phyloP scores from a whole-genome alignment of 2,888 invertebrate species.

The Amphiduros pacificus region DNA sequence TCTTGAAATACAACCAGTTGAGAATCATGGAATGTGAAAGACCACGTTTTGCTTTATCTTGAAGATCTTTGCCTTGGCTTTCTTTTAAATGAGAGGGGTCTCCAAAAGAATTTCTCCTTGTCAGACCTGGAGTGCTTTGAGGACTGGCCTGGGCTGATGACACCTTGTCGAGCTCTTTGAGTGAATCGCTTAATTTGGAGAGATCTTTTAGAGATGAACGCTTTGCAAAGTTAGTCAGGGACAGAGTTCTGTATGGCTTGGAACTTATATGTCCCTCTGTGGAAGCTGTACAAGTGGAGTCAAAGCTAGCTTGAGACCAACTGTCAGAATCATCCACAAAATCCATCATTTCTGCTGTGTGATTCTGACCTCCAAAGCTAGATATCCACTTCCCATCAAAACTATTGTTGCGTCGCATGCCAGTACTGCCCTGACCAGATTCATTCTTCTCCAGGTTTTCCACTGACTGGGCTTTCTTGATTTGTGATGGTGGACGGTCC shows the following conservation, averaged over 20 bases:
- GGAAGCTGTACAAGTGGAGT: not conserved
- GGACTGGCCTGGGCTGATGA: too few relatives aligned
- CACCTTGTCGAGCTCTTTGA: not conserved
- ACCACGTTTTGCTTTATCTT: not conserved
- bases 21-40: not conserved
- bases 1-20: slow-evolving; percentile 1
- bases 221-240: too few relatives aligned
- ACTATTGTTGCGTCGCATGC: too few relatives aligned
- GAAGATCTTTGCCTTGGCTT: not conserved
- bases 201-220: not conserved
- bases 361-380: too few relatives aligned
- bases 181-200: not conserved
- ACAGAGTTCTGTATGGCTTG: too few relatives aligned
- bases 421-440: too few relatives aligned
- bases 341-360: not conserved
- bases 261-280: not conserved
- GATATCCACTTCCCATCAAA: too few relatives aligned
- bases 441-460: too few relatives aligned
- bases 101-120: not conserved
- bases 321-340: not conserved
- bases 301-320: not conserved
- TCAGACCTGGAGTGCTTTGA: not conserved
- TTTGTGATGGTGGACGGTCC: too few relatives aligned
- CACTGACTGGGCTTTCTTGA: too few relatives aligned
- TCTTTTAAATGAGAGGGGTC: not conserved